These are phyloP conservation scores for Bovichtus variegatus DNA, from an alignment of 2,797 vertebrate genomes.

Conservation along the genomic window DNA sequence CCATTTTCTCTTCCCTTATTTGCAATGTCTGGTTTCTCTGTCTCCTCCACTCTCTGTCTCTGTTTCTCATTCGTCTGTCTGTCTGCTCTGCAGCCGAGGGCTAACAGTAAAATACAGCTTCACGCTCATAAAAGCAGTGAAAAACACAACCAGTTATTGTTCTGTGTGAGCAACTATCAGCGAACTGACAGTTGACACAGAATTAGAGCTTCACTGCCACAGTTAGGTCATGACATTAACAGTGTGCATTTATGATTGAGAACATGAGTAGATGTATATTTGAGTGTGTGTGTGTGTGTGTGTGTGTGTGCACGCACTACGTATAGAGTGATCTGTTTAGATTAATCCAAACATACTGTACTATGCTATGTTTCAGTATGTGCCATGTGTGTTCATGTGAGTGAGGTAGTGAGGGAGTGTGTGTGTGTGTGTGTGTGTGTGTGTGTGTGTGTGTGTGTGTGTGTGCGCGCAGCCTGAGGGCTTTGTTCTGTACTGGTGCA, in stretches of 20 bases:
- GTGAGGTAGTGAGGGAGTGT: constrained; percentile 3
- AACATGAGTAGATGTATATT: background rate
- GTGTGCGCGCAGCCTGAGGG: constrained; percentile 68
- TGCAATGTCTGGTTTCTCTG: constrained; percentile 64
- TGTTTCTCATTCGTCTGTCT: constrained; percentile 52
- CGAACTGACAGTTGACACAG: constrained; percentile 66
- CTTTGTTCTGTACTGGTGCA: constrained; percentile 79
- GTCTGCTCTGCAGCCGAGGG: constrained; percentile 50
- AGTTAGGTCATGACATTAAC: constrained; percentile 43
- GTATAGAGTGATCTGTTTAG: constrained; percentile 53
- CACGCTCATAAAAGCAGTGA: constrained; percentile 64
- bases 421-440: constrained; percentile 40
- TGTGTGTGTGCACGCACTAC: constrained; percentile 15
- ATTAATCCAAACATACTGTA: constrained; percentile 52
- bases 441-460: constrained; percentile 26
- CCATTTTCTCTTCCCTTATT: constrained; percentile 64
- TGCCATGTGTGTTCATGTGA: constrained; percentile 19
- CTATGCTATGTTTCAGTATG: constrained; percentile 39
- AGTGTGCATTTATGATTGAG: constrained; percentile 13
- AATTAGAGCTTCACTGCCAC: constrained; percentile 54
- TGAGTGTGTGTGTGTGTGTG: background rate
- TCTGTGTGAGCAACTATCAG: constrained; percentile 62
- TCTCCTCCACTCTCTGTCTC: constrained; percentile 65
- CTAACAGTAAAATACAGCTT: constrained; percentile 53
- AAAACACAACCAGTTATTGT: constrained; percentile 72